Conservation (phyloP, 1,140 invertebrate genomes). For the Mizuhopecten yessoensis region DNA sequence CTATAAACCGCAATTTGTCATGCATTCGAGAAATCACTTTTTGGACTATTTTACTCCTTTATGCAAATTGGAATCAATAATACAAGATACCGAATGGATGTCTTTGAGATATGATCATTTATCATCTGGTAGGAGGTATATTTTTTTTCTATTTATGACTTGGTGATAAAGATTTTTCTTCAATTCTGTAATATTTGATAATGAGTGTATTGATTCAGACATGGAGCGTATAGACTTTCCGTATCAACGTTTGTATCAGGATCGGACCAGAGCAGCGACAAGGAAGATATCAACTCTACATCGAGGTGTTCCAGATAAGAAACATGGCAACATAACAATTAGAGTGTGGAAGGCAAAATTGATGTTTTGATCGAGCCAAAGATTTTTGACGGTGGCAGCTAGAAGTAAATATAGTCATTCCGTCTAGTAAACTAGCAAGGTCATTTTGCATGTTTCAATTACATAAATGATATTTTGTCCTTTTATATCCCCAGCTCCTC, state of each 20-base stretch:
- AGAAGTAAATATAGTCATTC: background rate
- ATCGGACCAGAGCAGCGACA: background rate
- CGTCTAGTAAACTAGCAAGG: background rate
- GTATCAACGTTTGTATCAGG: background rate
- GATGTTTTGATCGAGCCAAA: background rate
- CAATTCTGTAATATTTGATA: background rate
- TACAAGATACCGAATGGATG: background rate
- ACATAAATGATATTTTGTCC: background rate
- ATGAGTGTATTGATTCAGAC: slow-evolving; percentile 1
- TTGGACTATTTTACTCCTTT: background rate
- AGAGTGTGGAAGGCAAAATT: background rate
- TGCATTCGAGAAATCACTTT: background rate
- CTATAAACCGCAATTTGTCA: slow-evolving; percentile 26
- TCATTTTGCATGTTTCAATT: background rate
- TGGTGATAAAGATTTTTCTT: background rate
- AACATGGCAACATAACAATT: slow-evolving; percentile 3
- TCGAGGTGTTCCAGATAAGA: background rate
- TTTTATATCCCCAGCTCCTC: background rate
- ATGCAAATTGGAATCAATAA: background rate
- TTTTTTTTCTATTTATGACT: background rate
- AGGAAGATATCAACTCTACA: background rate
- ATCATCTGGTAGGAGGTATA: background rate
- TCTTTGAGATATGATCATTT: background rate
- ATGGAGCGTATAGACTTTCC: background rate
- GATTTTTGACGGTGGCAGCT: background rate